Evolutionary conservation across 2,113 vertebrate genomes (phyloP), one percentile per base, ranked within the genome.

Genomic region (Podarcis cretensis): DNA sequence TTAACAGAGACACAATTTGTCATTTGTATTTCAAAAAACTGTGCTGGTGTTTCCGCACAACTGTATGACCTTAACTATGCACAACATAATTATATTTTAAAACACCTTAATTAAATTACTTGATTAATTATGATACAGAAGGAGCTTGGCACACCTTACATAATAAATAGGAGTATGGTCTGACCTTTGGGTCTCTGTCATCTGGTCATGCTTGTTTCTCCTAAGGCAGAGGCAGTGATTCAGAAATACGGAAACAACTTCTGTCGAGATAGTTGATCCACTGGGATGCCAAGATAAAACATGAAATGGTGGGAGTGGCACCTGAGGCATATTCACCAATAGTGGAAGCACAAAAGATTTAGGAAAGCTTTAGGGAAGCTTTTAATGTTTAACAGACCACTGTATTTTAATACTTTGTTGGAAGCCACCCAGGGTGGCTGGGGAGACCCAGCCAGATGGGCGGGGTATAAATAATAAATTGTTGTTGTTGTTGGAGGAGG

Each of bases 31-130:
- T 93, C 79, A 35, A 89, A 87, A 25, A 81, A 83, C 69, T 94
- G 89, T 92, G 63, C 92, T 94, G 91, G 81, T 95, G 23, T 92
- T 86, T 85, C 90, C 80, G 35, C 76, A 83, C 92, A 94, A 93
- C 84, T 93, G 71, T 78, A 84, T 93, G 92, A 91, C 90, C 91
- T 90, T 93, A 95, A 94, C 76, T 87, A 90, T 37, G 68, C 81
- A 80, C 92, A 93, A 79, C 78, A 84, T 91, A 94, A 94, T 94
- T 91, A 86, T 84, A 93, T 71, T 75, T 93, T 90, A 83, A 88
- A 94, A 89, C 54, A 87, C 88, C 57, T 93, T 95, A 93, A 94
- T 95, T 93, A 88, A 65, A 89, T 95, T 94, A 94, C 92, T 93
- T 95, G 87, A 95, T 93, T 85, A 91, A 94, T 94, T 93, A 81